Conservation (phyloP, 2,888 invertebrate species). For the Drosophila peninsularis region DNA sequence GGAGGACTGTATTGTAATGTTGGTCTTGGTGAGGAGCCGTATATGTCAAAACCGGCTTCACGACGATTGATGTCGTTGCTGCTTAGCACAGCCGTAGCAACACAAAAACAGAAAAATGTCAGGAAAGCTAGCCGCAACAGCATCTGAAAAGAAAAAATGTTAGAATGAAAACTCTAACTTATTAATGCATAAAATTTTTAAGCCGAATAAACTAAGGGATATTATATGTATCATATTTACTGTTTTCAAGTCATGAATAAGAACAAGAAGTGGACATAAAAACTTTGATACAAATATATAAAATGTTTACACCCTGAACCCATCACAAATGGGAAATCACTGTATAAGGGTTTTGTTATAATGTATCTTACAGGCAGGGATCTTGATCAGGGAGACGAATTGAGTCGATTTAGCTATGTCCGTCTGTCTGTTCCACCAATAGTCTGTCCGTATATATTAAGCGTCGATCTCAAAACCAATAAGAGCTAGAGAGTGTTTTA, state of each 20-base stretch:
- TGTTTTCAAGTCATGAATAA: neutral
- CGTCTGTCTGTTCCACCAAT: too few relatives aligned
- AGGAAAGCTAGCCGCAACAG: slow-evolving; percentile 68
- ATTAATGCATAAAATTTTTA: neutral
- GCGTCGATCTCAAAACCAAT: too few relatives aligned
- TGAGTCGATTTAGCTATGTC: too few relatives aligned
- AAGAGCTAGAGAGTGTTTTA: too few relatives aligned
- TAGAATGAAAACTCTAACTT: neutral
- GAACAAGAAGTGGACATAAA: too few relatives aligned
- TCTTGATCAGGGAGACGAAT: too few relatives aligned
- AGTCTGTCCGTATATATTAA: too few relatives aligned
- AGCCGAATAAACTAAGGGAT: neutral
- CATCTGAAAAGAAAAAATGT: slow-evolving; percentile 43
- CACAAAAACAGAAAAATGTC: slow-evolving; percentile 49
- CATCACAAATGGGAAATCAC: too few relatives aligned
- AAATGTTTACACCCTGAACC: too few relatives aligned
- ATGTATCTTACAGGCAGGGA: too few relatives aligned
- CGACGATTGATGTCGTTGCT: slow-evolving; percentile 75
- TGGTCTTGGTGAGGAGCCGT: slow-evolving; percentile 86
- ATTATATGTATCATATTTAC: neutral
- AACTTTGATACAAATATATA: too few relatives aligned
- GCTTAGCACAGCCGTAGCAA: slow-evolving; percentile 72
- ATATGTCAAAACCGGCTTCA: slow-evolving; percentile 83
- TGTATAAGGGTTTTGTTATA: too few relatives aligned
- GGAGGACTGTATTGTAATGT: slow-evolving; percentile 84